phyloP scores from a whole-genome alignment of 2,113 vertebrate species.

The Lepus timidus region DNA sequence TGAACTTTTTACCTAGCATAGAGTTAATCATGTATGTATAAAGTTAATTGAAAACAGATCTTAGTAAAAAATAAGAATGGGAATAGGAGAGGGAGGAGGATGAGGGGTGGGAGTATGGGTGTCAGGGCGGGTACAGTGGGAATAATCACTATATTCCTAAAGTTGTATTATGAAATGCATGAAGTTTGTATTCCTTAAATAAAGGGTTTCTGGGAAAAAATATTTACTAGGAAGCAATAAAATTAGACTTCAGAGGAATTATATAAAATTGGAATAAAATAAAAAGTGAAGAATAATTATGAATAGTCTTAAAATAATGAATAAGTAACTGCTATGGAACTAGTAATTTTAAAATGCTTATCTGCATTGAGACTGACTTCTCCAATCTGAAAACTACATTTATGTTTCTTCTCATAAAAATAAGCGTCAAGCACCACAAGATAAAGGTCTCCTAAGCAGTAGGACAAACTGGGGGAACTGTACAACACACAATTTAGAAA shows the following conservation, averaged over 20 bases:
- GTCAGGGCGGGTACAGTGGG: too few relatives aligned
- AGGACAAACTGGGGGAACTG: not conserved
- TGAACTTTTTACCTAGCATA: too few relatives aligned
- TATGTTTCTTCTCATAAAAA: conserved; percentile 45
- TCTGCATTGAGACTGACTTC: conserved; percentile 17
- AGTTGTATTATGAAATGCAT: too few relatives aligned
- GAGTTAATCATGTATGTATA: too few relatives aligned
- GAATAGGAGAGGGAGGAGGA: too few relatives aligned
- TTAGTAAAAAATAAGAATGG: too few relatives aligned
- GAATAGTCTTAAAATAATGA: conserved; percentile 40
- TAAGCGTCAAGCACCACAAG: conserved; percentile 4
- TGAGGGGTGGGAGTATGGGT: too few relatives aligned
- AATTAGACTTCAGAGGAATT: not conserved
- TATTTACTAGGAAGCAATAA: conserved; percentile 43
- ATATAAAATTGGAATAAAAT: conserved; percentile 49
- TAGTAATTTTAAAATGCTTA: conserved; percentile 46
- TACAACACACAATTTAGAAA: not conserved
- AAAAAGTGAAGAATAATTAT: not conserved
- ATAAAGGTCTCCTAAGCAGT: not conserved
- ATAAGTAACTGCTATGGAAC: not conserved
- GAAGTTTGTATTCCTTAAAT: too few relatives aligned
- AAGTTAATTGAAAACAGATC: too few relatives aligned
- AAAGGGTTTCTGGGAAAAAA: not conserved
- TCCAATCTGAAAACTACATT: conserved; percentile 34
- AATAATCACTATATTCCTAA: too few relatives aligned